Base-by-base conservation (phyloP, 35 echinoderm and acorn worm genomes). In the Apostichopus parvimensis region DNA sequence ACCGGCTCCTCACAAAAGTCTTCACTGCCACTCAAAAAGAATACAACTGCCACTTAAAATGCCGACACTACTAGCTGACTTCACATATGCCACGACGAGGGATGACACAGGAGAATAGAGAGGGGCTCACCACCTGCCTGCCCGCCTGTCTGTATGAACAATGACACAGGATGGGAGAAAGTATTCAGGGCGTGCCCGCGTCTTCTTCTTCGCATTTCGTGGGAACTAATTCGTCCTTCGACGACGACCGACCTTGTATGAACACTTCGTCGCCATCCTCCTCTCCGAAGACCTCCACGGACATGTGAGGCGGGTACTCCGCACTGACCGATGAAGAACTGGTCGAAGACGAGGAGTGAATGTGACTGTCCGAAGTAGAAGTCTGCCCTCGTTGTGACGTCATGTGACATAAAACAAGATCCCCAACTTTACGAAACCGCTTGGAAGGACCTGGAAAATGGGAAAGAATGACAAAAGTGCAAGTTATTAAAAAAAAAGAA, bases 261-360 rank as follows among this genome's bases (percentile, higher is more conserved):
- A 97, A 97, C 0, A 97, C 95, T 54, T 97, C 95, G 34, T 97
- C 95, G 1, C 83, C 93, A 58, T 97, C 93, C 17, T 96, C 95
- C 79, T 97, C 95, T 66, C 93, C 94, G 72, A 97, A 94, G 78
- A 91, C 28, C 83, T 94, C 77, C 71, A 78, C 53, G 91, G 95
- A 56, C 91, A 91, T 76, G 78, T 85, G 52, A 78, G 80, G 53
- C 65, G 77, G 64, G 45, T 97, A 93, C 52, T 91, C 92, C 4
- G 87, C 77, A 28, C 92, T 93, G 62, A 87, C 86, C 1, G 93
- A 92, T n/a, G 90, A 90, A 10, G 90, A 92, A 77, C 83, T 92
- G 9, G 88, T 90, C 15, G 93, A 91, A n/a, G 95, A 94, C 34
- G 34, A 45, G 22, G 95, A 97, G 70, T 94, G 95, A 28, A 90